Evolutionary conservation across 2,797 vertebrate species (phyloP).

Genomic region (Cephalopachus bancanus): DNA sequence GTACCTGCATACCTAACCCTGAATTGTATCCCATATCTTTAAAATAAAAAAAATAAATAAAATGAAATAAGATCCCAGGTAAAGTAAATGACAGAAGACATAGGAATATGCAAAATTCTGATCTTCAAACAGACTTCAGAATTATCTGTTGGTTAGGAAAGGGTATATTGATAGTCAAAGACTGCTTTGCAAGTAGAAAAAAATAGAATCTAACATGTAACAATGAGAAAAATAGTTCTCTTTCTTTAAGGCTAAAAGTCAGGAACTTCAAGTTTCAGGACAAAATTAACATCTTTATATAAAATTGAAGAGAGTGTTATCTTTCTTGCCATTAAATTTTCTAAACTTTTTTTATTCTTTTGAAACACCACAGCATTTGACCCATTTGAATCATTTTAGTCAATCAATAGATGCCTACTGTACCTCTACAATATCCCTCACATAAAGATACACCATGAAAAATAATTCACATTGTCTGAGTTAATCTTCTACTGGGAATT

Average conservation of each 20-base stretch:
- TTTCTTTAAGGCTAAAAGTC: neutral
- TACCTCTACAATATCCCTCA: neutral
- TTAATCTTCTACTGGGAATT: neutral
- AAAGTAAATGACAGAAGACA: neutral
- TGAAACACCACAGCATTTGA: neutral
- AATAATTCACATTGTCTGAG: neutral
- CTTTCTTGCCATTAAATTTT: neutral
- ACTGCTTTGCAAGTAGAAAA: neutral
- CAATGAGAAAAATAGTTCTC: neutral
- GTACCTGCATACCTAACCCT: too few relatives aligned
- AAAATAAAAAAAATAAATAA: too few relatives aligned
- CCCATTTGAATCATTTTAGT: neutral
- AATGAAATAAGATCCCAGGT: too few relatives aligned
- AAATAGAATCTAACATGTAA: neutral
- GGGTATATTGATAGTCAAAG: neutral
- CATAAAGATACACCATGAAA: neutral
- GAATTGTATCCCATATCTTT: too few relatives aligned
- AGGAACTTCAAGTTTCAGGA: neutral
- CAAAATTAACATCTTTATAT: neutral
- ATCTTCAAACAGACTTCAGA: neutral
- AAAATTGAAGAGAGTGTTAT: neutral
- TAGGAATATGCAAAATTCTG: neutral
- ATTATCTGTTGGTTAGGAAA: neutral
- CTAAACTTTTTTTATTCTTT: neutral
- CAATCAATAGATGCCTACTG: neutral